Conservation (phyloP, 2,888 invertebrate species). For the Parelbella ahira region DNA sequence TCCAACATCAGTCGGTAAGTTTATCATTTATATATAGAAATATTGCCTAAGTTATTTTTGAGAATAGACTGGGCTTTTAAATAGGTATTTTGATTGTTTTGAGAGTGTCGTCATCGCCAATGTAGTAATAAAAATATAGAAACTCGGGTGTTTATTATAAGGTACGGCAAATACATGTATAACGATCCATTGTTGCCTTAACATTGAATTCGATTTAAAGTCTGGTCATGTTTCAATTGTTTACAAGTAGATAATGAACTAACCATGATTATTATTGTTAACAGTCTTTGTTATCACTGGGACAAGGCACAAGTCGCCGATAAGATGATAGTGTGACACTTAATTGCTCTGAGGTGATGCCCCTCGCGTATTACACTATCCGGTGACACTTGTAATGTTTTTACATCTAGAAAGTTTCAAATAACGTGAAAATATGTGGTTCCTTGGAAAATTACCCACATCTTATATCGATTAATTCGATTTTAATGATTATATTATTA, state of each 20-base stretch:
- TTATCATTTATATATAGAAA: background rate
- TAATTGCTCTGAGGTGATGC: constrained; percentile 61
- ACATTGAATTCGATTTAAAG: constrained; percentile 14
- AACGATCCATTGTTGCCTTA: constrained; percentile 6
- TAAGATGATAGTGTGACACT: constrained; percentile 60
- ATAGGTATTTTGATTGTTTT: no score
- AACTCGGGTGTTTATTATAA: no score
- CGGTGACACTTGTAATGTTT: constrained; percentile 31
- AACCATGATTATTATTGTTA: constrained; percentile 45
- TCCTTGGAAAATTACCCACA: constrained; percentile 14
- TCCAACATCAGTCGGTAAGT: constrained; percentile 83
- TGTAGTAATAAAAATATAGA: no score
- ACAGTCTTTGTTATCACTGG: constrained; percentile 56
- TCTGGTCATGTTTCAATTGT: constrained; percentile 19
- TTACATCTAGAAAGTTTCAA: constrained; percentile 27
- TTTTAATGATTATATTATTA: background rate
- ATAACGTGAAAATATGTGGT: constrained; percentile 23
- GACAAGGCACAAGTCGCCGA: constrained; percentile 51
- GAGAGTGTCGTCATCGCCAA: no score
- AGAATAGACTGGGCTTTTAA: no score
- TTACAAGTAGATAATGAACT: constrained; percentile 30
- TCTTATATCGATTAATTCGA: background rate
- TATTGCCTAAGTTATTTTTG: no score
- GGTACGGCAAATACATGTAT: background rate
- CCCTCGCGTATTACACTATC: constrained; percentile 41